A percentile compares a stretch with the other conserved stretches of the same genome.
phyloP scores from a whole-genome alignment of 2,888 invertebrate genomes.

The Crioceris asparagi region DNA sequence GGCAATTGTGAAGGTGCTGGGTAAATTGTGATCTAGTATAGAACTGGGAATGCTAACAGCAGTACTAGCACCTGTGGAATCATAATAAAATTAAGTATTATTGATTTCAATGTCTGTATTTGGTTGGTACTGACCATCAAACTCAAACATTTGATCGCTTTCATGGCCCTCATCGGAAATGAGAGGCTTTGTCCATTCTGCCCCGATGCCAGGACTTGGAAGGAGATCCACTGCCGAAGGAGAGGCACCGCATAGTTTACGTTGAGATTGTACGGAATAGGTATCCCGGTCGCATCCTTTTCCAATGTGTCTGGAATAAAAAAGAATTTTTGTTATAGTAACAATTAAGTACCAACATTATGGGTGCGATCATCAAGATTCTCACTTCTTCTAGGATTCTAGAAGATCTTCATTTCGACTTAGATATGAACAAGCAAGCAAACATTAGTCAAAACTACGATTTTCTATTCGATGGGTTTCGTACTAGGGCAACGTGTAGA shows the following conservation, averaged over 20 bases:
- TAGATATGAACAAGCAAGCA: too few relatives aligned
- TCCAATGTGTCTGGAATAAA: constrained; percentile 64
- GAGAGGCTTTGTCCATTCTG: constrained; percentile 72
- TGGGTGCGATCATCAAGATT: too few relatives aligned
- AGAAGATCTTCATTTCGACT: too few relatives aligned
- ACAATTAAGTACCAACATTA: too few relatives aligned
- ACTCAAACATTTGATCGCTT: constrained; percentile 88
- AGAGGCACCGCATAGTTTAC: constrained; percentile 78
- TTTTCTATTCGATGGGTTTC: too few relatives aligned
- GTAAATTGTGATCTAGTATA: constrained; percentile 64
- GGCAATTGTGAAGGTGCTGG: constrained; percentile 77
- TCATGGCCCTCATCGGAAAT: constrained; percentile 75
- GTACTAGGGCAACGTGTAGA: too few relatives aligned
- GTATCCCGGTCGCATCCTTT: constrained; percentile 95
- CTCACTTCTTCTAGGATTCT: too few relatives aligned
- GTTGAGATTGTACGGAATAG: constrained; percentile 74
- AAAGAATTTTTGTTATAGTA: too few relatives aligned
- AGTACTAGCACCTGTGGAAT: constrained; percentile 50
- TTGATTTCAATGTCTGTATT: not conserved
- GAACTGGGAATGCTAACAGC: constrained; percentile 75
- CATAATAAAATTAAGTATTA: too few relatives aligned
- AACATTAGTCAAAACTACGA: too few relatives aligned
- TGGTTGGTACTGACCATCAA: constrained; percentile 57
- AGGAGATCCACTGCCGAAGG: constrained; percentile 77
- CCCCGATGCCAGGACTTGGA: constrained; percentile 63